Conservation (phyloP, 1,140 invertebrate genomes). For the Listronotus oregonensis region DNA sequence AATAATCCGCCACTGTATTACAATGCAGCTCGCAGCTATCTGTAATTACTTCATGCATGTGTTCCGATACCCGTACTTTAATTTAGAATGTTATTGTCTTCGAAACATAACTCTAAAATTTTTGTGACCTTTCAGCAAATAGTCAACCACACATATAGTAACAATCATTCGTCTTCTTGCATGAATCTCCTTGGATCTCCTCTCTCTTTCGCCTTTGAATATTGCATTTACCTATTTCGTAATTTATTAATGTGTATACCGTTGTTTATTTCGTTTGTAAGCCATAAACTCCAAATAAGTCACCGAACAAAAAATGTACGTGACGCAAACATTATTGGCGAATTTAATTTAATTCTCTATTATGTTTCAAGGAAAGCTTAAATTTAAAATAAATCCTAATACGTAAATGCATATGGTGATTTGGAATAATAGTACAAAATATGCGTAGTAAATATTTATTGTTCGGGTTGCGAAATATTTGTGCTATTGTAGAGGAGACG, state of each 20-base stretch:
- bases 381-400: conserved; percentile 5
- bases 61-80: too few relatives aligned
- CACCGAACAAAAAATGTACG: conserved; percentile 32
- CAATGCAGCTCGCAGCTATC: too few relatives aligned
- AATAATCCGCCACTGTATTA: too few relatives aligned
- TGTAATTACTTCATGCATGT: too few relatives aligned
- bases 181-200: conserved; percentile 41
- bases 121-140: conserved; percentile 10
- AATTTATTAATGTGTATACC: conserved; percentile 35
- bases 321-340: conserved; percentile 21
- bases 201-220: conserved; percentile 43
- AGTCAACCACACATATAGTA: conserved; percentile 7
- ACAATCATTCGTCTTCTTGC: conserved; percentile 1
- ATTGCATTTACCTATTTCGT: conserved; percentile 36
- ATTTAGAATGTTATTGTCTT: too few relatives aligned
- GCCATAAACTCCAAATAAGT: conserved; percentile 41
- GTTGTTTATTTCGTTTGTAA: conserved; percentile 39
- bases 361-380: conserved; percentile 22
- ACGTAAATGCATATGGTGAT: too few relatives aligned
- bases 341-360: conserved; percentile 34
- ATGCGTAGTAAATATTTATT: too few relatives aligned
- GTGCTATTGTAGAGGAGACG: too few relatives aligned
- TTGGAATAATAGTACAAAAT: too few relatives aligned
- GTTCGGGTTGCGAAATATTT: too few relatives aligned
- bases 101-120: too few relatives aligned